Evolutionary conservation across 2,888 invertebrate genomes (phyloP).

Genomic region (Cylindroiulus punctatus): DNA sequence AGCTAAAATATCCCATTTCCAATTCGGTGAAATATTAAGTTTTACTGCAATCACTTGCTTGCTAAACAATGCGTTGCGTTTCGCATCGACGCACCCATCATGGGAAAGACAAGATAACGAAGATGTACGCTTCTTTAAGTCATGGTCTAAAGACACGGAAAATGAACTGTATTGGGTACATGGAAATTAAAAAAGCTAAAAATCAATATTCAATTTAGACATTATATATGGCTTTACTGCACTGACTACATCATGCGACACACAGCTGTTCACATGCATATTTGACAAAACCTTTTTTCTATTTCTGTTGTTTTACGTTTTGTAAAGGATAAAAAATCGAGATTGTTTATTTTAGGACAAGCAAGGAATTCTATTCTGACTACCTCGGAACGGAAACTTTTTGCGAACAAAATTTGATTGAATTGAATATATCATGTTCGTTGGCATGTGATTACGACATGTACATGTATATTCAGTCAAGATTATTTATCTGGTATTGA

Average conservation of each 20-base stretch:
- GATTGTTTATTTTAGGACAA: not conserved
- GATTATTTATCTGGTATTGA: not conserved
- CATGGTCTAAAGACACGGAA: not conserved
- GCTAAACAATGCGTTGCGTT: not conserved
- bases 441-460: not conserved
- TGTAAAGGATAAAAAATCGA: not conserved
- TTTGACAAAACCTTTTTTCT: not conserved
- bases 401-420: not conserved
- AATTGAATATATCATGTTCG: not conserved
- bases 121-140: not conserved
- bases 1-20: not conserved
- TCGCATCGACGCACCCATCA: not conserved
- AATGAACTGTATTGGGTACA: not conserved
- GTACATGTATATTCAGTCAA: not conserved
- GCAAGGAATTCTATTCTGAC: not conserved
- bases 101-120: not conserved
- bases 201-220: conserved; percentile 24
- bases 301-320: not conserved
- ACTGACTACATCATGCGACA: not conserved
- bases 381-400: not conserved
- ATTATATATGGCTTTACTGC: not conserved
- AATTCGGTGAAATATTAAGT: not conserved
- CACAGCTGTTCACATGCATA: not conserved
- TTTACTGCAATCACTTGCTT: not conserved
- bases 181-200: not conserved